phyloP scores from a whole-genome alignment of 2,113 vertebrate genomes.

The Epinephelus lanceolatus region DNA sequence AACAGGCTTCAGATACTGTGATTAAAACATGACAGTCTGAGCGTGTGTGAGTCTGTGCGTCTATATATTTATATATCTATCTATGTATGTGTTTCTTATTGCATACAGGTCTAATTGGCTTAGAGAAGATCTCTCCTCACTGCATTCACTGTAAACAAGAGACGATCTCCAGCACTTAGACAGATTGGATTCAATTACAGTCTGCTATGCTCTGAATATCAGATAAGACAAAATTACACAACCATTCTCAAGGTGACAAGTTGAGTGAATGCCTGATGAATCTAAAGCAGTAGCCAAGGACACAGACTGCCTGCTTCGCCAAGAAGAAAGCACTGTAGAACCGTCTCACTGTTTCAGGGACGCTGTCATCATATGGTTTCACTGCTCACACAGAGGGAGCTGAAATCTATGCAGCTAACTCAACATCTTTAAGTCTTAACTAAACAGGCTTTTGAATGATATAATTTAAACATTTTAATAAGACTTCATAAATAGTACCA shows the following conservation, averaged over 20 bases:
- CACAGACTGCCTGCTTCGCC: constrained; percentile 45
- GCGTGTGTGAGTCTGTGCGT: constrained; percentile 11
- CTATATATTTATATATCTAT: not conserved
- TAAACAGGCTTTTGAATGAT: constrained; percentile 23
- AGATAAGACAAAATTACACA: constrained; percentile 76
- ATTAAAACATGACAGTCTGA: constrained; percentile 8
- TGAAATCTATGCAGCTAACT: constrained; percentile 27
- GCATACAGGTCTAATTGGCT: constrained; percentile 43
- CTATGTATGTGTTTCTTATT: constrained; percentile 28
- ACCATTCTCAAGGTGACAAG: constrained; percentile 77
- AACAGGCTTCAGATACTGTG: constrained; percentile 36
- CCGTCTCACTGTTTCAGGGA: constrained; percentile 48
- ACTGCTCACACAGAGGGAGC: constrained; percentile 18
- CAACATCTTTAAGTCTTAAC: constrained; percentile 19
- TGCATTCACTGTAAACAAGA: constrained; percentile 68
- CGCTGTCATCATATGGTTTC: constrained; percentile 42
- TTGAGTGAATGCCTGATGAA: constrained; percentile 70
- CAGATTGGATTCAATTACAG: constrained; percentile 74
- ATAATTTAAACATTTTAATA: constrained; percentile 4
- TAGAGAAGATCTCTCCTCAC: constrained; percentile 28
- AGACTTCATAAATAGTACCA: not conserved
- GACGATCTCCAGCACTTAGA: constrained; percentile 65
- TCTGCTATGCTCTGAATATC: constrained; percentile 69
- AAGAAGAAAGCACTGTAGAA: constrained; percentile 52
- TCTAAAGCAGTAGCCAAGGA: constrained; percentile 74